A percentile compares a stretch with the other conserved stretches of the same genome.
Conservation (phyloP, 2,113 vertebrate genomes). For the Hemiscyllium ocellatum region DNA sequence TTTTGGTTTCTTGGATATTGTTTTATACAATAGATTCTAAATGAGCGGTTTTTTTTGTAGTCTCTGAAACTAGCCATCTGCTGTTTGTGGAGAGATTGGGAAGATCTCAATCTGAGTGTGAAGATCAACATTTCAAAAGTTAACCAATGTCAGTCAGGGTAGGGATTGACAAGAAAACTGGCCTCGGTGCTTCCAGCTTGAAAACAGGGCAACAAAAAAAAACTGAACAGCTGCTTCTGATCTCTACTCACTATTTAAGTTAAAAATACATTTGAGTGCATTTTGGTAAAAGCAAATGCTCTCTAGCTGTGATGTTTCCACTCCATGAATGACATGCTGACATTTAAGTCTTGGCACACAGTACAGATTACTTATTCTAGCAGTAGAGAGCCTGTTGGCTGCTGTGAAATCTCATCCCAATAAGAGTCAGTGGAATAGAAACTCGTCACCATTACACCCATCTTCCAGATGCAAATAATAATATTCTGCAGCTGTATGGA, state of each 20-base stretch:
- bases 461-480: neutral
- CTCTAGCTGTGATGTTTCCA: neutral
- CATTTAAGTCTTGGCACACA: neutral
- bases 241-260: neutral
- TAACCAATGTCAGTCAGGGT: neutral
- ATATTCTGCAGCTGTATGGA: neutral
- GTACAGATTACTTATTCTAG: neutral
- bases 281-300: neutral
- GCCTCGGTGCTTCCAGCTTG: neutral
- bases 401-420: neutral
- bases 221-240: neutral
- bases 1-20: neutral
- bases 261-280: neutral
- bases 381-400: neutral
- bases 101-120: neutral
- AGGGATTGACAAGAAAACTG: neutral
- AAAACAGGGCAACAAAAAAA: neutral
- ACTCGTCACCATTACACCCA: neutral
- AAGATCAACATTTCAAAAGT: neutral
- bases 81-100: neutral
- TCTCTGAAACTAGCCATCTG: neutral
- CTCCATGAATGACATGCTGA: neutral
- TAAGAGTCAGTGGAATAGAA: neutral
- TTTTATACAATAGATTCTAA: neutral
- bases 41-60: neutral